Base-by-base conservation (phyloP, 1,140 invertebrate genomes). In the Pseudomyrmex flavicornis region DNA sequence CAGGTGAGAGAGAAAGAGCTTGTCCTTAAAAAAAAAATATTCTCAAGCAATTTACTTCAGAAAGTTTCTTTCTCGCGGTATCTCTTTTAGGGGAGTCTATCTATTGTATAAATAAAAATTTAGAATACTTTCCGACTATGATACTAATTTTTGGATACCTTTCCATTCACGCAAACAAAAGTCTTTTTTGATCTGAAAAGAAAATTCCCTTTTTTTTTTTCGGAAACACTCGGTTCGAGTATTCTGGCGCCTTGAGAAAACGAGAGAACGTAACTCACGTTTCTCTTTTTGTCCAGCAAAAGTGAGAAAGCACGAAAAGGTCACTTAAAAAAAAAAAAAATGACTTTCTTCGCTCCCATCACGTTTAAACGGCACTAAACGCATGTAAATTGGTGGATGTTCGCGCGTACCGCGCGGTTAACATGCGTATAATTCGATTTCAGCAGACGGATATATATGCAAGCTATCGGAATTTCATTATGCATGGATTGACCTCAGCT, bases 401-500 rank as follows among this genome's bases (percentile, higher is more conserved):
- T 3, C 12, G 10, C 66, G 44, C 26, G 26, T 22, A 26, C 35
- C 17, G 15, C n/a, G 61, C 50, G 52, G 2, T 10, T 4, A 22
- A 48, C 48, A 7, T 26, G 15, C 15, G 15, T 17, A 46, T 70
- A 22, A 35, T 52, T n/a, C 10, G 46, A 17, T 50, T 80, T 59
- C 46, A 65, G 58, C 63, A 52, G 46, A 62, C 59, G 63, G 61
- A 77, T 89, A 83, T 66, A 70, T 79, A 91, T 90, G 82, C 86
- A 89, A 90, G 85, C 85, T 35, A 35, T 35, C 70, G 63, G 77
- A 89, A 90, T 91, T 87, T 92, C 88, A 92, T 92, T 91, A 91
- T 92, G 88, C 90, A 91, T 90, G 84, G 59, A 84, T 84, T 91
- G 90, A 91, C 90, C 90, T 76, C 86, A 82, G 89, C 76, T 89